Base-by-base conservation (phyloP, 2,113 vertebrate species). In the Falcunculus frontatus region DNA sequence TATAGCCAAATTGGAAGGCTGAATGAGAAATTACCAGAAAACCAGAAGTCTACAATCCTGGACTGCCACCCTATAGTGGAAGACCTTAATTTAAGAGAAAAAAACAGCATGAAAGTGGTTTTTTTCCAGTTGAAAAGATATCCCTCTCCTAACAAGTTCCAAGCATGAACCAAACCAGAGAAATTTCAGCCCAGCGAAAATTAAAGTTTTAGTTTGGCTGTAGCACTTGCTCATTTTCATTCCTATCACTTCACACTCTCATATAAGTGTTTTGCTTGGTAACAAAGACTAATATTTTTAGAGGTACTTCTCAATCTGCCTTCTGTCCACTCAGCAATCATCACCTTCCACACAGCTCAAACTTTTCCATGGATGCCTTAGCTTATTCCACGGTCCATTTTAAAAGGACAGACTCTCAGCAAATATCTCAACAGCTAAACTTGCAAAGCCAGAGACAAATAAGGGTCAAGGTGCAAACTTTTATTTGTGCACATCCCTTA, bases 201-300 rank as follows among this genome's bases (percentile, higher is more conserved):
- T 30, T 64, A 18, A 67, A 63, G 46, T 76, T 91, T 89, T 47
- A 13, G 32, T 73, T 72, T 75, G 70, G 47, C 41, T 84, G 23
- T 53, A 91, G 69, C 22, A 49, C 52, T 67, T 64, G 33, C 27
- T 77, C 42, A 69, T 93, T 89, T 92, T 92, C 83, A 89, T 86
- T 94, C 79, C 88, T 70, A 46, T 86, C 79, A 80, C 63, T 95
- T 94, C 90, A 83, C 85, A 74, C 88, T 73, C 79, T 83, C 82
- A 57, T 49, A 0, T 35, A 87, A 93, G 73, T 74, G 74, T 88
- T 96, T 80, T 86, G 23, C 75, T 92, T 93, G 46, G 82, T 90
- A 93, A 93, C 83, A 73, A 93, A 93, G 79, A 73, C 75, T 73
- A 89, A 87, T 87, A 89, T 91, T 96, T 95, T 94, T 63, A 91